phyloP scores from a whole-genome alignment of 2,888 invertebrate genomes.

The Phaedon cochleariae region DNA sequence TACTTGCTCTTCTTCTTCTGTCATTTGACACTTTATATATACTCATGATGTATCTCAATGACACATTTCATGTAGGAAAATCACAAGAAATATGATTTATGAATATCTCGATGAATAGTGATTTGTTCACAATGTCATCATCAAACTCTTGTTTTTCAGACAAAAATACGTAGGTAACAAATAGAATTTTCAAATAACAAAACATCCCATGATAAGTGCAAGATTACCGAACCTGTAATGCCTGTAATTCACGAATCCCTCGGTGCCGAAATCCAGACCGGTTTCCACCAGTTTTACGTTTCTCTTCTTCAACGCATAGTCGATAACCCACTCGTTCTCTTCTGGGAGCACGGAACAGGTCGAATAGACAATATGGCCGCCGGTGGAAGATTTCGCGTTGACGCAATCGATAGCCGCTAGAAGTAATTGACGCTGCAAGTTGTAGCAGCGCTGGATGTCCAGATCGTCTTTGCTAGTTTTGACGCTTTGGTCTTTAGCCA shows the following conservation, averaged over 20 bases:
- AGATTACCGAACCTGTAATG: slow-evolving; percentile 75
- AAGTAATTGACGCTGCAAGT: slow-evolving; percentile 90
- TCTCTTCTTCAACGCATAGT: slow-evolving; percentile 92
- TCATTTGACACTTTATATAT: too few relatives aligned
- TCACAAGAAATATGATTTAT: too few relatives aligned
- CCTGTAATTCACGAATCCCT: slow-evolving; percentile 91
- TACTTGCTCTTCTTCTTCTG: too few relatives aligned
- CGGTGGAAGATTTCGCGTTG: slow-evolving; percentile 89
- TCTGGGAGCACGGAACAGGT: slow-evolving; percentile 98
- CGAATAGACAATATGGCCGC: slow-evolving; percentile 97
- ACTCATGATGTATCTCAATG: too few relatives aligned
- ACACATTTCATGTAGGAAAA: too few relatives aligned
- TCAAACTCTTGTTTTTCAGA: too few relatives aligned
- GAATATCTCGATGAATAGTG: too few relatives aligned
- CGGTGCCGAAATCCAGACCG: slow-evolving; percentile 93
- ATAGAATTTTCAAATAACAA: too few relatives aligned
- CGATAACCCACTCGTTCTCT: slow-evolving; percentile 98
- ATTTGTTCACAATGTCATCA: too few relatives aligned
- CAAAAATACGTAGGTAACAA: too few relatives aligned
- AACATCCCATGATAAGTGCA: too few relatives aligned
- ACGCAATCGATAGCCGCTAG: slow-evolving; percentile 97
- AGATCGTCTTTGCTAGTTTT: slow-evolving; percentile 90
- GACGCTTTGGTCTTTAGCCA: slow-evolving; percentile 96
- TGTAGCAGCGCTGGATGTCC: slow-evolving; percentile 91
- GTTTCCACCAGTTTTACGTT: slow-evolving; percentile 94